Conservation (phyloP, 2,888 invertebrate species). For the Epirrhoe tristata region DNA sequence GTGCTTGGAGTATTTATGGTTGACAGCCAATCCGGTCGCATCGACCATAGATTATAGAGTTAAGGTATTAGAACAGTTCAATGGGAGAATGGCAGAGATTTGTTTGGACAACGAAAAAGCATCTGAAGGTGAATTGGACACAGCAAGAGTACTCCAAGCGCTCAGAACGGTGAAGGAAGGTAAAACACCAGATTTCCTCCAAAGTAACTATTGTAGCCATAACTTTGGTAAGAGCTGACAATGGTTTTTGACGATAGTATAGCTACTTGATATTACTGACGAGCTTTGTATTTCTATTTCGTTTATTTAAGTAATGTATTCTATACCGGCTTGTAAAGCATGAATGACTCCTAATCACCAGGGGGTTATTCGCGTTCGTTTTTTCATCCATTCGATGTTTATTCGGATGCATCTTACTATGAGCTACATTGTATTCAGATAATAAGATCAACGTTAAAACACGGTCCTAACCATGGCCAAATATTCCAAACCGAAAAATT, state of each 20-base stretch:
- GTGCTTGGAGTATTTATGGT: conserved; percentile 93
- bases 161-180: conserved; percentile 91
- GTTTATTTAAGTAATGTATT: background rate
- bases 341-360: no score
- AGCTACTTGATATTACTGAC: conserved; percentile 19
- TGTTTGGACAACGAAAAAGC: conserved; percentile 95
- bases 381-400: no score
- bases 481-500: no score
- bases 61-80: conserved; percentile 95
- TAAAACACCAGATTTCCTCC: conserved; percentile 85
- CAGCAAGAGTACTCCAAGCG: conserved; percentile 95
- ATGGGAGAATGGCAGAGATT: conserved; percentile 92
- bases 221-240: conserved; percentile 79
- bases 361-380: no score
- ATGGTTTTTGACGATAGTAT: conserved; percentile 41
- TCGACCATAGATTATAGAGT: conserved; percentile 94
- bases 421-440: no score
- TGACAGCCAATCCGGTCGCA: conserved; percentile 96
- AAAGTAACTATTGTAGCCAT: conserved; percentile 79
- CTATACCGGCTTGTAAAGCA: no score
- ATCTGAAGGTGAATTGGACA: conserved; percentile 95
- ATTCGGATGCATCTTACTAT: no score
- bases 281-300: background rate
- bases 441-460: no score
- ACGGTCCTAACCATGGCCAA: no score